These are phyloP conservation scores for Colostygia pectinataria DNA, from an alignment of 2,888 invertebrate species.

Conservation along the genomic window DNA sequence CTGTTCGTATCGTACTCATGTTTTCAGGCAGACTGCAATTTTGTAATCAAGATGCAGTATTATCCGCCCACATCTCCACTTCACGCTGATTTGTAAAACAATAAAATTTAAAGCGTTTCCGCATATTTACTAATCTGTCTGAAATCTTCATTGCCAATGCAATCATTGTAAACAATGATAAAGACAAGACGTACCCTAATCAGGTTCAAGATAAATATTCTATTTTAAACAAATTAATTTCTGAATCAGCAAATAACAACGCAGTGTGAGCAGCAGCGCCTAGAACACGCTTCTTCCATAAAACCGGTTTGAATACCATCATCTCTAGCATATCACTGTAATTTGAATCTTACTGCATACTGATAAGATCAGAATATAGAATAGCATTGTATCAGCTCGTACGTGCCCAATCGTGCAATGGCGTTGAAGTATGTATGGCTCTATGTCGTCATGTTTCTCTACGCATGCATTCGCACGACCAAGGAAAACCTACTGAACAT, in stretches of 20 bases:
- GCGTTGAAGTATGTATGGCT: slow-evolving; percentile 20
- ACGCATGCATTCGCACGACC: slow-evolving; percentile 33
- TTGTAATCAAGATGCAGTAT: background rate
- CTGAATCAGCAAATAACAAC: slow-evolving; percentile 24
- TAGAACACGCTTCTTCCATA: slow-evolving; percentile 29
- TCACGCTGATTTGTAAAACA: background rate
- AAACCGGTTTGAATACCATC: slow-evolving; percentile 32
- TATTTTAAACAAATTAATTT: slow-evolving; percentile 13
- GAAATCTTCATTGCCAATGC: background rate
- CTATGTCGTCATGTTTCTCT: slow-evolving; percentile 23
- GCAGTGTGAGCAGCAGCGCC: slow-evolving; percentile 24
- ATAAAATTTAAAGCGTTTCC: slow-evolving; percentile 1
- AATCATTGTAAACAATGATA: background rate
- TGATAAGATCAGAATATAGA: slow-evolving; percentile 15
- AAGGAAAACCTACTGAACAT: slow-evolving; percentile 37
- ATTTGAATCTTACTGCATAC: slow-evolving; percentile 23
- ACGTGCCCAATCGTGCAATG: slow-evolving; percentile 49
- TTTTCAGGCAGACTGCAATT: background rate
- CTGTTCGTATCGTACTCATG: slow-evolving; percentile 8
- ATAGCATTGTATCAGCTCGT: slow-evolving; percentile 27
- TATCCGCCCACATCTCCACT: slow-evolving; percentile 1
- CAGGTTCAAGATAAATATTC: background rate
- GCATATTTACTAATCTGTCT: background rate
- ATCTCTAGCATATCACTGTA: slow-evolving; percentile 16
- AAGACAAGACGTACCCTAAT: background rate